Percentiles rank a stretch among this genome's conserved stretches.
These are phyloP conservation scores for Forbesichthys agassizii DNA, from an alignment of 2,113 vertebrate species.

Conservation along the genomic window DNA sequence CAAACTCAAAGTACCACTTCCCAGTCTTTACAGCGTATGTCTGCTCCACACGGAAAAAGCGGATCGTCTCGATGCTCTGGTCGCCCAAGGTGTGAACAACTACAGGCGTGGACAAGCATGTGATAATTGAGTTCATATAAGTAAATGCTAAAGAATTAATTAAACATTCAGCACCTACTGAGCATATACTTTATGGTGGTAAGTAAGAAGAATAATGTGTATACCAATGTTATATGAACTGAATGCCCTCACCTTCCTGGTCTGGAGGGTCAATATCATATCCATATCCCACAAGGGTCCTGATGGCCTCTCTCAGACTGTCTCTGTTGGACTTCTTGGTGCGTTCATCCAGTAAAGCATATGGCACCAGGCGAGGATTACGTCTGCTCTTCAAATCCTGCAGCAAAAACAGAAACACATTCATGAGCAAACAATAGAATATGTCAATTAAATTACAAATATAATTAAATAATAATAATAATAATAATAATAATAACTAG, in stretches of 20 bases:
- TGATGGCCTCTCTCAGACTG: constrained; percentile 93
- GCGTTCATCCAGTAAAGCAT: constrained; percentile 91
- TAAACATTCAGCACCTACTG: neutral
- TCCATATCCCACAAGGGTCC: constrained; percentile 93
- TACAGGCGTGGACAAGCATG: constrained; percentile 27
- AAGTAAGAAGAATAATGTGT: neutral
- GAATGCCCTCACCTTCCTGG: constrained; percentile 82
- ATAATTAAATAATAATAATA: neutral
- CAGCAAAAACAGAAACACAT: constrained; percentile 17
- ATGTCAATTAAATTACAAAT: neutral
- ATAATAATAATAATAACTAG: too few species aligned
- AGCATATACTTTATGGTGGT: neutral
- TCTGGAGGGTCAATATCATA: constrained; percentile 94
- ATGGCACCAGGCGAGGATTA: constrained; percentile 95
- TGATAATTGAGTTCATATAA: too few species aligned
- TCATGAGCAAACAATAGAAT: neutral
- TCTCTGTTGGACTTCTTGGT: constrained; percentile 98
- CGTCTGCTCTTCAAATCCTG: constrained; percentile 96
- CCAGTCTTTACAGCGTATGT: constrained; percentile 90
- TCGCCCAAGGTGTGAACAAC: constrained; percentile 81
- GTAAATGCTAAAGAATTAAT: neutral
- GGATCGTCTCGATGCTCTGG: constrained; percentile 88
- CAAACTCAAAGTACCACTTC: constrained; percentile 99
- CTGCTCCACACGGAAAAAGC: constrained; percentile 92
- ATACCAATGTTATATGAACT: neutral